A percentile compares a stretch with the other conserved stretches of the same genome.
Conservation (phyloP, 2,113 vertebrate species). For the Formicarius rufipectus region DNA sequence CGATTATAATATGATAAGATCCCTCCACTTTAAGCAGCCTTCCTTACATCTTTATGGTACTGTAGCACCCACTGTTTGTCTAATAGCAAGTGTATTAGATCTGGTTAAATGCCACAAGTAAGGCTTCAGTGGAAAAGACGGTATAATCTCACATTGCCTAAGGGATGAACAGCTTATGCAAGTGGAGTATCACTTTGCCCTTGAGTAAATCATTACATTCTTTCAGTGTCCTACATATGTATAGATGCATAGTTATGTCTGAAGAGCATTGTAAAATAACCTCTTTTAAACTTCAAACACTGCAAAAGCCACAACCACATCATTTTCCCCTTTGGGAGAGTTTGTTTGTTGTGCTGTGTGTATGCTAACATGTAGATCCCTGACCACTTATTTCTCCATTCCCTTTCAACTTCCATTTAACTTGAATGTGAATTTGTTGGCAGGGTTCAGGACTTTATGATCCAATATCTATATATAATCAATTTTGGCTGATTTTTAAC, state of each 20-base stretch:
- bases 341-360: not conserved
- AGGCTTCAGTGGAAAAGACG: conserved; percentile 8
- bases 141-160: conserved; percentile 25
- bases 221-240: conserved; percentile 28
- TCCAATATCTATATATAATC: not conserved
- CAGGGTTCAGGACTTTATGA: not conserved
- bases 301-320: not conserved
- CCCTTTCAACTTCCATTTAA: not conserved
- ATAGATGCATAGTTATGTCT: not conserved
- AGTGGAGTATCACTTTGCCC: conserved; percentile 25
- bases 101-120: conserved; percentile 14
- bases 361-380: not conserved
- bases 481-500: not conserved
- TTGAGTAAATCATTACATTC: conserved; percentile 37
- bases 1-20: not conserved
- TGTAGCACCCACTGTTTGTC: not conserved
- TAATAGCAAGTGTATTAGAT: not conserved
- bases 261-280: not conserved
- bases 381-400: not conserved
- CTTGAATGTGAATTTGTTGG: not conserved
- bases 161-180: conserved; percentile 39
- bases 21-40: not conserved
- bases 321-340: not conserved
- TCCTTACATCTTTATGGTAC: not conserved
- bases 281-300: not conserved